These are phyloP conservation scores for Solenopsis invicta DNA, from an alignment of 1,140 invertebrate species.

Conservation along the genomic window DNA sequence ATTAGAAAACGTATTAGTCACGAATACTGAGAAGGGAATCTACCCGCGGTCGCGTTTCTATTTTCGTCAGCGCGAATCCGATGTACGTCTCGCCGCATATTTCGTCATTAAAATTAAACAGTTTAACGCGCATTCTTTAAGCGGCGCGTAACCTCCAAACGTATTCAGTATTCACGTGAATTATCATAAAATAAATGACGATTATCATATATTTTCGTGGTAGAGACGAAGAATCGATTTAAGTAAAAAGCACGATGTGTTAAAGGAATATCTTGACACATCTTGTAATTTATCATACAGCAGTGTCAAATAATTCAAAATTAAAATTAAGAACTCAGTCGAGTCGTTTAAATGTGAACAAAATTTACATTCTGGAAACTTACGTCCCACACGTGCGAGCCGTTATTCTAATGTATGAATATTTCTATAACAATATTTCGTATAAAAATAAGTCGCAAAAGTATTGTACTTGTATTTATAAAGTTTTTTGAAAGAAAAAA, in stretches of 20 bases:
- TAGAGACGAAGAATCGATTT: not conserved
- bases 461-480: not conserved
- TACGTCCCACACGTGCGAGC: not conserved
- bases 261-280: not conserved
- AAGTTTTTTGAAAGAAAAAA: not conserved
- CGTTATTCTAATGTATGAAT: not conserved
- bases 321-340: constrained; percentile 12
- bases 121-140: constrained; percentile 35
- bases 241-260: not conserved
- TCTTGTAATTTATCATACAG: constrained; percentile 2
- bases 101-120: constrained; percentile 48
- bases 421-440: not conserved
- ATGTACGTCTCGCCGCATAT: not conserved
- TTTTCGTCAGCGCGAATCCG: not conserved
- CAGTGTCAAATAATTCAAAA: not conserved
- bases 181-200: constrained; percentile 23
- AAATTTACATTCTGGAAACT: not conserved
- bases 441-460: not conserved
- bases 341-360: not conserved
- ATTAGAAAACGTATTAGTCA: constrained; percentile 63
- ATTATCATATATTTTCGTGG: constrained; percentile 26
- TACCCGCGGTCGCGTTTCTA: constrained; percentile 3
- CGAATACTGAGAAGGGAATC: constrained; percentile 38
- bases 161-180: constrained; percentile 7
- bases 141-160: not conserved